Evolutionary conservation across 2,888 invertebrate genomes (phyloP).

Genomic region (Cephonodes hylas): DNA sequence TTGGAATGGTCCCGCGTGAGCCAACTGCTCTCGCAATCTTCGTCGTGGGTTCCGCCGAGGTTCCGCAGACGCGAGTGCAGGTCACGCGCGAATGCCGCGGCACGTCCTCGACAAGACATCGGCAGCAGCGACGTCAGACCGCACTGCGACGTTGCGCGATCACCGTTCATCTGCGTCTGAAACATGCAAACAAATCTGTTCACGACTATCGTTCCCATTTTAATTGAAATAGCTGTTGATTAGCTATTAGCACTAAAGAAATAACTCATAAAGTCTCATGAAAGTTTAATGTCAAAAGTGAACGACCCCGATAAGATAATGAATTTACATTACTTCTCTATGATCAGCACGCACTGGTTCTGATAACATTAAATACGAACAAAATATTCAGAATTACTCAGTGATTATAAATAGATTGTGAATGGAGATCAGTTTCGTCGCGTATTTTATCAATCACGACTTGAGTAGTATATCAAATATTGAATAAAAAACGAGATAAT

Average conservation of each 20-base stretch:
- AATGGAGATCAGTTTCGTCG: background rate
- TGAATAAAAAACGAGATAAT: background rate
- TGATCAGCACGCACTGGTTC: conserved; percentile 35
- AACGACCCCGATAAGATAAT: conserved; percentile 75
- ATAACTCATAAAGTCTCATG: conserved; percentile 27
- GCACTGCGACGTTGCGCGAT: conserved; percentile 82
- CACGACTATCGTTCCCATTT: background rate
- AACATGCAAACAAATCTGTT: conserved; percentile 37
- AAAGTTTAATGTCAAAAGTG: conserved; percentile 73
- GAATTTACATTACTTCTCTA: conserved; percentile 47
- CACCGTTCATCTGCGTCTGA: conserved; percentile 80
- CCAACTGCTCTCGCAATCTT: conserved; percentile 71
- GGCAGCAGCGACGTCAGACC: conserved; percentile 86
- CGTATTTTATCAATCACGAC: background rate
- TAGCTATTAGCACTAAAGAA: background rate
- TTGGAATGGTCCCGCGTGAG: conserved; percentile 50
- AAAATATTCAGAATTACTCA: conserved; percentile 9
- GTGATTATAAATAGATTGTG: background rate
- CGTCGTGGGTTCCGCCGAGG: conserved; percentile 81
- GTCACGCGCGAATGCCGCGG: conserved; percentile 90
- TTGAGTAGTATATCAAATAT: background rate
- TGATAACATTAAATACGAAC: conserved; percentile 2
- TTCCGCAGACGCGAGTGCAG: conserved; percentile 88
- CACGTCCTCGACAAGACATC: conserved; percentile 89
- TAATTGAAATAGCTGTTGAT: background rate